Evolutionary conservation across 1,140 invertebrate species (phyloP), one percentile per base, ranked within the genome.

Genomic region (Hormaphis cornu): DNA sequence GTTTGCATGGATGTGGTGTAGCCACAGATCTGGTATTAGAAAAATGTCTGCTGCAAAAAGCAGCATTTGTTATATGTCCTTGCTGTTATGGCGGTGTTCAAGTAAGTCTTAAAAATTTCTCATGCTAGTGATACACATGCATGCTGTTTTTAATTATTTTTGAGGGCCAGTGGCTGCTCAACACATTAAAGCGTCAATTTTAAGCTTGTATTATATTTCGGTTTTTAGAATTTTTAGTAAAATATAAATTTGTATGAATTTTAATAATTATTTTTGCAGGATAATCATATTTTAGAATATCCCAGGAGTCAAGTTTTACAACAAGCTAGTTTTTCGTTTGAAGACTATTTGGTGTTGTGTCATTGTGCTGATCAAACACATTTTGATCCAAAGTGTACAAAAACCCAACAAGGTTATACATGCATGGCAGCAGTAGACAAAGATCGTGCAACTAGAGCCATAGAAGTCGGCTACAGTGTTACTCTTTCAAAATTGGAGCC

Each of bases 51-150:
- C 76, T 82, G 24, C 83, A 83, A 16, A 82, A 83, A 56, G 93
- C 93, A 1, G 82, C 86, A 69, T 95, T 97, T 82, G 87, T 95
- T 4, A 83, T 91, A 66, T 95, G 91, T 78, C 94, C 94, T 1
- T 98, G 95, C 77, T 98, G 94, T 77, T 97, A 97, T 79, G 95
- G 95, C 5, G 87, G 87, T 3, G 82, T 97, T 44, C 86, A 89
- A 73, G 83, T 76, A 48, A 53, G 56, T 48, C 18, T 9, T 53
- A 30, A 26, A 22, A 35, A 48, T 33, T n/a, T n/a, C n/a, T n/a
- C n/a, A n/a, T n/a, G n/a, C n/a, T n/a, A n/a, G n/a, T n/a, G n/a
- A n/a, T n/a, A n/a, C n/a, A n/a, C n/a, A n/a, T n/a, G n/a, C n/a
- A n/a, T n/a, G n/a, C n/a, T n/a, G n/a, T n/a, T n/a, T n/a, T n/a